These are phyloP conservation scores for Spatula versicolor DNA, from an alignment of 2,797 vertebrate genomes.

Conservation along the genomic window DNA sequence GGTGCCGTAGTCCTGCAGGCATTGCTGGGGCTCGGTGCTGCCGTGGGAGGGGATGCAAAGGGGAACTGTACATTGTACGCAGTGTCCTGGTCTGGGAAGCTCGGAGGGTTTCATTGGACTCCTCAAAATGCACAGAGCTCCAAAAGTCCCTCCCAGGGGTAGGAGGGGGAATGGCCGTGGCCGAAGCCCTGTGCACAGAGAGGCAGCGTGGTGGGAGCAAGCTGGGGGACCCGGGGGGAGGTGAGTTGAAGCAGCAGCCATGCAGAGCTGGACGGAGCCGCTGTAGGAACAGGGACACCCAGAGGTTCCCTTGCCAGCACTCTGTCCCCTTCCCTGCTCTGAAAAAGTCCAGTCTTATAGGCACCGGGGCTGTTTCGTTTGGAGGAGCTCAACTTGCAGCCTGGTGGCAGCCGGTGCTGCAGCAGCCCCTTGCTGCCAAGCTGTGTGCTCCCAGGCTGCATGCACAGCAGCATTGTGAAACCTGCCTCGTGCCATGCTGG, in stretches of 20 bases:
- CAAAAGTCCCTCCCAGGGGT: neutral
- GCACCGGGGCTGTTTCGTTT: neutral
- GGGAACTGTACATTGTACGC: neutral
- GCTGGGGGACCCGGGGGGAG: neutral
- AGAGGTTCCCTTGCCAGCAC: rapidly evolving
- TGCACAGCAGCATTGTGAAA: neutral
- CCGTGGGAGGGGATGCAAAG: rapidly evolving
- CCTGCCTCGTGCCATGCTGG: neutral
- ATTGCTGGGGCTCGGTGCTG: neutral
- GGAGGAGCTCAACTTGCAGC: neutral
- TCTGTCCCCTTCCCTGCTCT: neutral
- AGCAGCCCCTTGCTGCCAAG: neutral
- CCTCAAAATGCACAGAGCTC: neutral
- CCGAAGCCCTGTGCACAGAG: neutral
- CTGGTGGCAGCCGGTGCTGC: rapidly evolving
- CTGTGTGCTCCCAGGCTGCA: neutral
- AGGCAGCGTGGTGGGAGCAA: neutral
- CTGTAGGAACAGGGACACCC: neutral
- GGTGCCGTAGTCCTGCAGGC: neutral
- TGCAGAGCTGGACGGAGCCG: neutral
- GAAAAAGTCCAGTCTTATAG: rapidly evolving
- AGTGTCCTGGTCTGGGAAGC: neutral
- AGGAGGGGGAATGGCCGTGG: neutral
- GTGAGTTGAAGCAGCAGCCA: neutral
- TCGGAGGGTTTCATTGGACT: rapidly evolving